A percentile compares a stretch with the other conserved stretches of the same genome.
Evolutionary conservation across 1,140 invertebrate species (phyloP).

Genomic region (Babylonia areolata): DNA sequence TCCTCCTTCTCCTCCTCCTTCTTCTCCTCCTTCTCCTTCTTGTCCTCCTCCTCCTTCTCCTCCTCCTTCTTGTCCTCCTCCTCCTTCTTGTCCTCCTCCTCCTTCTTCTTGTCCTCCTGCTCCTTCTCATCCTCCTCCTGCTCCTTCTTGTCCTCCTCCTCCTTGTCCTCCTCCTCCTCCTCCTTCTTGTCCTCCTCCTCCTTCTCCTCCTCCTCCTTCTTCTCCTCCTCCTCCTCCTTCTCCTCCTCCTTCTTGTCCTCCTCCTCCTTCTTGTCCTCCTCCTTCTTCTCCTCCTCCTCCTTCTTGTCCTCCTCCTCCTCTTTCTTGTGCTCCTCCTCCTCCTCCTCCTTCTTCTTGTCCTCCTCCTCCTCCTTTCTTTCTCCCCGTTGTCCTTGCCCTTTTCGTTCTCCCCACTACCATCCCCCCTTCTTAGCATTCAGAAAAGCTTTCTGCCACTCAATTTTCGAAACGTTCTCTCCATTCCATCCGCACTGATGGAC

Average conservation of each 20-base stretch:
- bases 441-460: too few relatives aligned
- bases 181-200: background rate
- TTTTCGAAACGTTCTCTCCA: too few relatives aligned
- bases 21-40: background rate
- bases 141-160: too few relatives aligned
- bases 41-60: background rate
- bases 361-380: background rate
- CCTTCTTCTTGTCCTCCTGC: too few relatives aligned
- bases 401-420: background rate
- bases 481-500: too few relatives aligned
- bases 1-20: background rate
- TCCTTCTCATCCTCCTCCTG: too few relatives aligned
- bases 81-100: background rate
- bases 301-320: background rate
- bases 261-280: background rate
- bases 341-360: background rate
- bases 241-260: background rate
- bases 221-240: background rate
- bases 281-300: background rate
- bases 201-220: background rate
- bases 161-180: conserved; percentile 33
- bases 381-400: too few relatives aligned
- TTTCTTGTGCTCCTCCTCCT: too few relatives aligned
- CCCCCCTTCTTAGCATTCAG: too few relatives aligned
- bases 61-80: background rate